phyloP scores from a whole-genome alignment of 2,888 invertebrate species.

The Crepidodera aurea region DNA sequence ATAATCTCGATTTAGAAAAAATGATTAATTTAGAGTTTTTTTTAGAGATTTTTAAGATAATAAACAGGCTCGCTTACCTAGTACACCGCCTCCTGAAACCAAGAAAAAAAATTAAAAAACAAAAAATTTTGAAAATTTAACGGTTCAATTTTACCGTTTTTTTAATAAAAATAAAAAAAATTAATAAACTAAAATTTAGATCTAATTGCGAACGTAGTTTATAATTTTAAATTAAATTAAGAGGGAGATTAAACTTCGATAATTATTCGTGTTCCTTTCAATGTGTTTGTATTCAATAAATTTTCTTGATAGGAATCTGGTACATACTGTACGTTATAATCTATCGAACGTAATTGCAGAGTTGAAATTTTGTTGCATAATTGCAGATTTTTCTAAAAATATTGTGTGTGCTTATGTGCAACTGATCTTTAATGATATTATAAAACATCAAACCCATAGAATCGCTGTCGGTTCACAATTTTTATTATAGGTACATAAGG shows the following conservation, averaged over 20 bases:
- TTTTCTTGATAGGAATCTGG: conserved; percentile 2
- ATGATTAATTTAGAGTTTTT: neutral
- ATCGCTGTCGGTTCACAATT: neutral
- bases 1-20: too few relatives aligned
- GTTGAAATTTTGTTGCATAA: conserved; percentile 9
- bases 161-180: conserved; percentile 10
- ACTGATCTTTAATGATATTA: conserved; percentile 12
- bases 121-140: conserved; percentile 16
- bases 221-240: too few relatives aligned
- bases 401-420: conserved; percentile 10
- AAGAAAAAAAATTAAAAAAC: conserved; percentile 29
- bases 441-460: conserved; percentile 4
- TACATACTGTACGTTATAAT: neutral
- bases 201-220: too few relatives aligned
- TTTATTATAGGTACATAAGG: conserved; percentile 13
- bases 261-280: too few relatives aligned
- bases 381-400: conserved; percentile 4
- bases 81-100: conserved; percentile 29
- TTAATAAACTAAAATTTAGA: neutral
- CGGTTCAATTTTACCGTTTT: neutral
- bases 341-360: neutral
- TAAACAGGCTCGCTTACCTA: conserved; percentile 19
- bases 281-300: conserved; percentile 1
- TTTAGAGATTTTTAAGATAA: neutral
- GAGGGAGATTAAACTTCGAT: too few relatives aligned